Evolutionary conservation across 1,140 invertebrate species (phyloP).

Genomic region (Drosophila sturtevanti): DNA sequence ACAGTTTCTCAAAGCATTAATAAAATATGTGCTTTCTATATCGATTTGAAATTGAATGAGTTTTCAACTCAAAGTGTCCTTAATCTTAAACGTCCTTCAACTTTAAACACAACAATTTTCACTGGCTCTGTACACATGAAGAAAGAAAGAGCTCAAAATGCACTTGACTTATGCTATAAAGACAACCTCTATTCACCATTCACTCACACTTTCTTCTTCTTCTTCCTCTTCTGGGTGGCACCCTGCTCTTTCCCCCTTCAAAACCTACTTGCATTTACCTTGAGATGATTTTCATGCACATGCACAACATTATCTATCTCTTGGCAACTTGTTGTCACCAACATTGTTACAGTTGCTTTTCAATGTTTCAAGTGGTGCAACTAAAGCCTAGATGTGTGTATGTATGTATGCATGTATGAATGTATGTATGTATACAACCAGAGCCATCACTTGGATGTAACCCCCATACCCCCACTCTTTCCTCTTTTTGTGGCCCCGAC

Average conservation of each 20-base stretch:
- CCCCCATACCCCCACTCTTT: neutral
- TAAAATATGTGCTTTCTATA: too few relatives aligned
- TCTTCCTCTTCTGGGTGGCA: too few relatives aligned
- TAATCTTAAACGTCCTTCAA: neutral
- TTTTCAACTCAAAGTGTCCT: too few relatives aligned
- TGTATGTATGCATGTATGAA: too few relatives aligned
- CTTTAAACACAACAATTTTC: too few relatives aligned
- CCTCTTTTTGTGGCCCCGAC: neutral
- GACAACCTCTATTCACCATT: slow-evolving; percentile 33
- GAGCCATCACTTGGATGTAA: too few relatives aligned
- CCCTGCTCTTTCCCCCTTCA: too few relatives aligned
- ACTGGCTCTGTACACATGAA: neutral
- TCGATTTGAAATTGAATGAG: too few relatives aligned
- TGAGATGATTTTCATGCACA: slow-evolving; percentile 50
- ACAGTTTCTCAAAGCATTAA: neutral
- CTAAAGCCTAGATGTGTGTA: slow-evolving; percentile 24
- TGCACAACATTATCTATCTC: slow-evolving; percentile 21
- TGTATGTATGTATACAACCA: neutral
- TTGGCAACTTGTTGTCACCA: slow-evolving; percentile 44
- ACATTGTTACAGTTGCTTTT: slow-evolving; percentile 25
- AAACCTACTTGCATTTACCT: slow-evolving; percentile 38
- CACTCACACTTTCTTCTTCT: neutral
- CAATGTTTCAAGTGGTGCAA: slow-evolving; percentile 40
- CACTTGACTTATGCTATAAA: slow-evolving; percentile 69
- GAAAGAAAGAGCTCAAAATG: slow-evolving; percentile 24